Conservation (phyloP, 2,888 invertebrate genomes). For the Adela reaumurella region DNA sequence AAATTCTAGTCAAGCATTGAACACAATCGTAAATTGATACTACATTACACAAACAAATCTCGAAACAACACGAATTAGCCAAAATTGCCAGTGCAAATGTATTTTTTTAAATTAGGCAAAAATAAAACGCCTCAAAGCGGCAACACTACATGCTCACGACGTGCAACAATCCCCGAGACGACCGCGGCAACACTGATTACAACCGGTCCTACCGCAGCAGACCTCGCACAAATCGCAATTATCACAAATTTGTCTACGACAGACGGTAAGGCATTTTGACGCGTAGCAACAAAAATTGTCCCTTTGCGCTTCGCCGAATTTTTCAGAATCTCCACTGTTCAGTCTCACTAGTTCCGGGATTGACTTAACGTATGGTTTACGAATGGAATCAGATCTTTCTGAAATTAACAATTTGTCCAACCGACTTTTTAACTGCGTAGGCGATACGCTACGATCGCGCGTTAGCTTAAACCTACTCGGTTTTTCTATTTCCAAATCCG, state of each 20-base stretch:
- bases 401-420: conserved; percentile 43
- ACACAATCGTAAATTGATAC: background rate
- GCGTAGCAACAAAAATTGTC: conserved; percentile 37
- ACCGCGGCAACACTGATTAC: conserved; percentile 24
- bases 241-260: conserved; percentile 20
- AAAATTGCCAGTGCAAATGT: too few relatives aligned
- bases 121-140: background rate
- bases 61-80: background rate
- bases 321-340: conserved; percentile 38
- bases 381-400: conserved; percentile 15
- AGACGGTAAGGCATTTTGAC: conserved; percentile 42
- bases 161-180: conserved; percentile 32
- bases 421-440: conserved; percentile 60
- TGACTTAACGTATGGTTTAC: conserved; percentile 6
- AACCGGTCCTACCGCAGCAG: conserved; percentile 25
- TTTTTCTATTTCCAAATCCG: conserved; percentile 17
- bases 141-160: conserved; percentile 14
- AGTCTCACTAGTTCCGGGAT: conserved; percentile 29
- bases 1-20: too few relatives aligned
- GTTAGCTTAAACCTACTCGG: conserved; percentile 21
- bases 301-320: conserved; percentile 30
- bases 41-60: conserved; percentile 1
- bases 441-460: conserved; percentile 53
- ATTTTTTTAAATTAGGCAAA: background rate
- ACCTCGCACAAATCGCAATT: background rate